phyloP scores from a whole-genome alignment of 2,888 invertebrate species.

The Drosophila longiperda region DNA sequence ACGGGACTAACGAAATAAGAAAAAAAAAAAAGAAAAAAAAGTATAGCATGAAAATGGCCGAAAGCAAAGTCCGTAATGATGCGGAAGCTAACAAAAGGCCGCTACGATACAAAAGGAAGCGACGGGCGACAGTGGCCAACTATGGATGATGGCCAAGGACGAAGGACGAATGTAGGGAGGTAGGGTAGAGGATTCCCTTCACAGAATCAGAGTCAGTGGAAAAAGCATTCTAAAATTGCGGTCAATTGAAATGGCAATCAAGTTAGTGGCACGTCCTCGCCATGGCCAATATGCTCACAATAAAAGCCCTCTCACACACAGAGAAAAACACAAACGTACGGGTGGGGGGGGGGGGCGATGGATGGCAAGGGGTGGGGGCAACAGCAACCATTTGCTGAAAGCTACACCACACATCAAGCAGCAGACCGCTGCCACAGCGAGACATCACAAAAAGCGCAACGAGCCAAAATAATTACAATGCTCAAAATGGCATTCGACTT shows the following conservation, averaged over 20 bases:
- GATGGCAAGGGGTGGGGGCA: not conserved
- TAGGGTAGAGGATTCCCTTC: not conserved
- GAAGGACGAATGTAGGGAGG: not conserved
- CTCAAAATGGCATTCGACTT: constrained; percentile 33
- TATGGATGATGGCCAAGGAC: constrained; percentile 25
- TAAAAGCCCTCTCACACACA: constrained; percentile 47
- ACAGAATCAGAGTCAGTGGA: constrained; percentile 26
- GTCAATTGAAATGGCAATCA: constrained; percentile 80
- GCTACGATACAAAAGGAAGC: constrained; percentile 61
- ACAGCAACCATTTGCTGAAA: constrained; percentile 55
- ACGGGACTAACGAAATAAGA: constrained; percentile 5
- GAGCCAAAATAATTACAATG: constrained; percentile 64
- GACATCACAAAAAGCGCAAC: constrained; percentile 47
- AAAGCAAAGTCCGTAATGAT: constrained; percentile 73
- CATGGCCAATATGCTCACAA: constrained; percentile 63
- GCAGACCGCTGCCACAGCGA: constrained; percentile 22
- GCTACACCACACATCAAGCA: constrained; percentile 40
- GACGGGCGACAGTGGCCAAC: constrained; percentile 33
- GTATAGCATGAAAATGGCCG: constrained; percentile 48
- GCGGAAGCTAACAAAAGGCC: constrained; percentile 76
- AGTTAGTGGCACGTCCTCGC: constrained; percentile 76
- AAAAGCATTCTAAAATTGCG: constrained; percentile 75
- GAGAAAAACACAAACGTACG: not conserved
- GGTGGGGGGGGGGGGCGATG: too few relatives aligned
- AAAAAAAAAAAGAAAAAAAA: not conserved